These are phyloP conservation scores for Lateolabrax maculatus DNA, from an alignment of 2,797 vertebrate species.

Conservation along the genomic window DNA sequence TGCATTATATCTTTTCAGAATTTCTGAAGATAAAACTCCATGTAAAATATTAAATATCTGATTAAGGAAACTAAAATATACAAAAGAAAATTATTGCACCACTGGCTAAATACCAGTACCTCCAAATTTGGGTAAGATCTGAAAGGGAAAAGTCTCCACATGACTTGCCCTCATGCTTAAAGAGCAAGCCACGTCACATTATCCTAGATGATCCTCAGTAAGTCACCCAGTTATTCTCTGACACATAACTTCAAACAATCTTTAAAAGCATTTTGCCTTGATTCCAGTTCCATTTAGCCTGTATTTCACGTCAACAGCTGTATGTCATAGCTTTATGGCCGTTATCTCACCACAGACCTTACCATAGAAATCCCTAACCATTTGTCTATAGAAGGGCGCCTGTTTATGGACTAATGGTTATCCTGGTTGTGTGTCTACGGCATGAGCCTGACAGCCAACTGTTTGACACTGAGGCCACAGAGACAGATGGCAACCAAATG, in stretches of 20 bases:
- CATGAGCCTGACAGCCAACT: constrained; percentile 79
- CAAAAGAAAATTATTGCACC: neutral
- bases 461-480: constrained; percentile 80
- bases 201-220: constrained; percentile 47
- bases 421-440: constrained; percentile 75
- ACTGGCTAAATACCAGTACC: neutral
- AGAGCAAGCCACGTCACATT: constrained; percentile 22
- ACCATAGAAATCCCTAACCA: constrained; percentile 70
- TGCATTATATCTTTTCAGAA: neutral
- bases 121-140: neutral
- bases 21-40: neutral
- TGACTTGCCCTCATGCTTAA: constrained; percentile 14
- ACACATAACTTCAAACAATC: constrained; percentile 54
- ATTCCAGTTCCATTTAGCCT: constrained; percentile 39
- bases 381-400: constrained; percentile 75
- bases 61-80: neutral
- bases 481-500: constrained; percentile 86
- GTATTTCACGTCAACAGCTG: constrained; percentile 59
- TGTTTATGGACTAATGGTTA: constrained; percentile 83
- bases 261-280: constrained; percentile 40
- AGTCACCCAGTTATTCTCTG: constrained; percentile 59
- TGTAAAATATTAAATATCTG: neutral
- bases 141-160: constrained; percentile 11
- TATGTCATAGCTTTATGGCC: constrained; percentile 57
- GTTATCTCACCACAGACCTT: constrained; percentile 74